Conservation (phyloP, 2,888 invertebrate genomes). For the Piscicola geometra region DNA sequence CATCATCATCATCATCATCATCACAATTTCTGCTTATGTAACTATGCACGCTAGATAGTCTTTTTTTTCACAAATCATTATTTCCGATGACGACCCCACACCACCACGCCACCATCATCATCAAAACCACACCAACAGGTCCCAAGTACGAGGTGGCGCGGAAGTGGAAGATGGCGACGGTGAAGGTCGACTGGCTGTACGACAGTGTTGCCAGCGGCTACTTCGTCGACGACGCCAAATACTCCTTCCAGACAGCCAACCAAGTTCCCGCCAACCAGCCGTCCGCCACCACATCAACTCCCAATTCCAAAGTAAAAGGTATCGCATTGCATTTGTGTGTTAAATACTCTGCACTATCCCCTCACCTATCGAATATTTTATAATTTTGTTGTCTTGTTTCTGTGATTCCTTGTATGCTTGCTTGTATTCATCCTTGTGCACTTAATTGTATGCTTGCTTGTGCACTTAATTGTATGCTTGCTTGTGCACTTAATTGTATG, state of each 20-base stretch:
- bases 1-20: slow-evolving; percentile 1
- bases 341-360: too few relatives aligned
- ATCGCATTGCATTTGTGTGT: too few relatives aligned
- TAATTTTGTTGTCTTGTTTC: too few relatives aligned
- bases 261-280: neutral
- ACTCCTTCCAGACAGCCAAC: slow-evolving; percentile 26
- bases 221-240: slow-evolving; percentile 49
- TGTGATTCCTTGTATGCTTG: too few relatives aligned
- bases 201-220: slow-evolving; percentile 67
- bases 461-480: too few relatives aligned
- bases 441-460: too few relatives aligned
- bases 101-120: neutral
- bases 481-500: too few relatives aligned
- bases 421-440: too few relatives aligned
- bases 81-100: neutral
- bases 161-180: slow-evolving; percentile 65
- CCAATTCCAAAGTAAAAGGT: slow-evolving; percentile 16
- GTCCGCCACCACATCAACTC: slow-evolving; percentile 36
- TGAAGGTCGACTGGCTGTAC: slow-evolving; percentile 72
- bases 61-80: neutral
- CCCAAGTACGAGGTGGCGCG: slow-evolving; percentile 68
- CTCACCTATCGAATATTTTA: too few relatives aligned
- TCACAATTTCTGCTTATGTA: too few relatives aligned
- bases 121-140: slow-evolving; percentile 51
- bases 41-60: too few relatives aligned